Percentiles rank a stretch among this genome's conserved stretches.
Evolutionary conservation across 2,797 vertebrate genomes (phyloP).

Genomic region (Cirrhinus molitorella): DNA sequence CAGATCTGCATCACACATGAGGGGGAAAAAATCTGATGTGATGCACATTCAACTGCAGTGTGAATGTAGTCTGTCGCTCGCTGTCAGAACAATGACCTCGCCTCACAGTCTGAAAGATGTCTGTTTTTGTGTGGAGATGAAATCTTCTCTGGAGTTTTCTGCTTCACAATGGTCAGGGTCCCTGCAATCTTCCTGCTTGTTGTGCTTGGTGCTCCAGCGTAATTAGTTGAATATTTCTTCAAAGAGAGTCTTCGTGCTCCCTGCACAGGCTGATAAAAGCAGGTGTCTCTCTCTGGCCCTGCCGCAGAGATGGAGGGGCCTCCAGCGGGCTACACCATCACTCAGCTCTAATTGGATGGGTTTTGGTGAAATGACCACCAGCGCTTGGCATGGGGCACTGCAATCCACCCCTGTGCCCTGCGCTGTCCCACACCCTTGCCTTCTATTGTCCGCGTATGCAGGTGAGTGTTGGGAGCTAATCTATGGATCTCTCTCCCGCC

Average conservation of each 20-base stretch:
- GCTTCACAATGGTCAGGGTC: conserved; percentile 76
- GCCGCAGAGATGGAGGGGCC: conserved; percentile 76
- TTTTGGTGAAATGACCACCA: conserved; percentile 81
- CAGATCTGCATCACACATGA: neutral
- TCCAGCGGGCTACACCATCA: conserved; percentile 76
- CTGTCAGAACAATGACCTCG: conserved; percentile 69
- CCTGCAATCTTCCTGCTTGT: conserved; percentile 76
- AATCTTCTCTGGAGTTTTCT: conserved; percentile 77
- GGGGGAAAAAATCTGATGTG: neutral
- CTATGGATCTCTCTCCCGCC: conserved; percentile 32
- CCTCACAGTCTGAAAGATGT: conserved; percentile 52
- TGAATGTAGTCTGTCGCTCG: conserved; percentile 53
- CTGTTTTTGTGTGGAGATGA: conserved; percentile 68
- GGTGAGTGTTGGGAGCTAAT: conserved; percentile 19
- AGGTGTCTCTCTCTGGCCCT: conserved; percentile 72
- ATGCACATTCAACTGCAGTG: neutral
- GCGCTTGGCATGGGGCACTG: conserved; percentile 56
- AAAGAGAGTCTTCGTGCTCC: conserved; percentile 83
- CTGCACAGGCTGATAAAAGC: conserved; percentile 82
- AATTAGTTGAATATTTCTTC: conserved; percentile 89
- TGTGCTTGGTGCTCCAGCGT: conserved; percentile 81
- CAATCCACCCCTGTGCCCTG: conserved; percentile 51
- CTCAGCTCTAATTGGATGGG: conserved; percentile 83
- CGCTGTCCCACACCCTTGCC: conserved; percentile 24
- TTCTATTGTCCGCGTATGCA: conserved; percentile 30